Conservation (phyloP, 2,888 invertebrate species). For the Pristionchus mayeri region DNA sequence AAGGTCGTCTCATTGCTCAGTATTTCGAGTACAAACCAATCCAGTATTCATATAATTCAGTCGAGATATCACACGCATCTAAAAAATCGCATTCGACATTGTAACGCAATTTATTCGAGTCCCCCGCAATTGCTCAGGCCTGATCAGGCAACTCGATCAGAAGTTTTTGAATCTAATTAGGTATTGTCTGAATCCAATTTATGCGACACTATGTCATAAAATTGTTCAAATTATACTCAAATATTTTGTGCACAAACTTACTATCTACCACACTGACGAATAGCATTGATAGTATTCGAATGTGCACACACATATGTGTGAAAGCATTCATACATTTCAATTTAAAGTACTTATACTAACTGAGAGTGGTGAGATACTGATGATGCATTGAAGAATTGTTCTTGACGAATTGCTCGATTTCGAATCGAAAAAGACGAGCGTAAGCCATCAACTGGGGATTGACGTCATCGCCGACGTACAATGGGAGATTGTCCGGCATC, state of each 20-base stretch:
- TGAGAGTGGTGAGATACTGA: background rate
- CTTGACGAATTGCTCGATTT: background rate
- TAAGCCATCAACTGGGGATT: constrained; percentile 39
- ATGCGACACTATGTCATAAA: too few relatives aligned
- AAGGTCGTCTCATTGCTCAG: background rate
- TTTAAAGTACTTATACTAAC: background rate
- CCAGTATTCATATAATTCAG: background rate
- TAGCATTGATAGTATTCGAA: too few relatives aligned
- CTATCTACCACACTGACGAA: background rate
- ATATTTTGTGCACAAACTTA: too few relatives aligned
- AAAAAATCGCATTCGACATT: too few relatives aligned
- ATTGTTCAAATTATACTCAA: too few relatives aligned
- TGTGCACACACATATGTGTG: background rate
- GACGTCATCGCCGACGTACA: background rate
- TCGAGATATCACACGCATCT: background rate
- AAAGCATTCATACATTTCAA: background rate
- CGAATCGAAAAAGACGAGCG: background rate
- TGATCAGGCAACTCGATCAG: too few relatives aligned
- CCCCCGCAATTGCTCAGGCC: too few relatives aligned
- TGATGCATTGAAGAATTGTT: background rate
- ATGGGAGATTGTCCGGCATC: background rate
- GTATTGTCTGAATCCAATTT: too few relatives aligned
- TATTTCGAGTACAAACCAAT: constrained; percentile 3
- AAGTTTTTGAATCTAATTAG: too few relatives aligned
- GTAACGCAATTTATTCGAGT: too few relatives aligned